phyloP scores from a whole-genome alignment of 92 coral and sea anemone species.

The Bergia puertoricense region DNA sequence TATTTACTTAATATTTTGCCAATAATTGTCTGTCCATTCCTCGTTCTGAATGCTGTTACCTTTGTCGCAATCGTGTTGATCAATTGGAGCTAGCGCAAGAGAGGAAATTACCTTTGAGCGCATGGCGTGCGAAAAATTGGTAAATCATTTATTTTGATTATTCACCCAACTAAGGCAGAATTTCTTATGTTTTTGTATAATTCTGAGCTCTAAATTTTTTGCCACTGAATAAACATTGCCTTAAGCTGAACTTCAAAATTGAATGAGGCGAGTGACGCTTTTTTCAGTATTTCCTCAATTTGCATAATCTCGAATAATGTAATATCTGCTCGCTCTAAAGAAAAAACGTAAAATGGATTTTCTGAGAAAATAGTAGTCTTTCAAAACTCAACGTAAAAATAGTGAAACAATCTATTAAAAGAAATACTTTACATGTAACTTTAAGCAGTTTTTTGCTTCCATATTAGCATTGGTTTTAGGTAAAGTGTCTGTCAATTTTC shows the following conservation, averaged over 20 bases:
- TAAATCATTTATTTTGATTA: neutral
- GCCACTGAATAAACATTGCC: slow-evolving; percentile 27
- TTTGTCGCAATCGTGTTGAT: neutral
- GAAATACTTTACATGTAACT: neutral
- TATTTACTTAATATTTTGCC: neutral
- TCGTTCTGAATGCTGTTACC: neutral
- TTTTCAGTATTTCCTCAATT: neutral
- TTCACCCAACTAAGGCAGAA: neutral
- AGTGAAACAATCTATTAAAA: neutral
- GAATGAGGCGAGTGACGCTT: slow-evolving; percentile 13
- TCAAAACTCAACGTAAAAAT: neutral
- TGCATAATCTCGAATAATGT: slow-evolving; percentile 8
- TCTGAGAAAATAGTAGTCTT: neutral
- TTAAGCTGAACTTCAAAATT: slow-evolving; percentile 3
- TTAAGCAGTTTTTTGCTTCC: neutral
- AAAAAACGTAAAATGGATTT: neutral
- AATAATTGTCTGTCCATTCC: neutral
- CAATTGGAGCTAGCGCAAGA: neutral
- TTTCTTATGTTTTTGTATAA: neutral
- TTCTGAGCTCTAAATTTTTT: neutral
- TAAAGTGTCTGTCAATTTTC: neutral
- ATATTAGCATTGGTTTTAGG: neutral
- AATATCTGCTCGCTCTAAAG: neutral
- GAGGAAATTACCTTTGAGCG: neutral
- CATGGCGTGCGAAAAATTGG: neutral